These are phyloP conservation scores for Albula glossodonta DNA, from an alignment of 2,113 vertebrate species.

Conservation along the genomic window DNA sequence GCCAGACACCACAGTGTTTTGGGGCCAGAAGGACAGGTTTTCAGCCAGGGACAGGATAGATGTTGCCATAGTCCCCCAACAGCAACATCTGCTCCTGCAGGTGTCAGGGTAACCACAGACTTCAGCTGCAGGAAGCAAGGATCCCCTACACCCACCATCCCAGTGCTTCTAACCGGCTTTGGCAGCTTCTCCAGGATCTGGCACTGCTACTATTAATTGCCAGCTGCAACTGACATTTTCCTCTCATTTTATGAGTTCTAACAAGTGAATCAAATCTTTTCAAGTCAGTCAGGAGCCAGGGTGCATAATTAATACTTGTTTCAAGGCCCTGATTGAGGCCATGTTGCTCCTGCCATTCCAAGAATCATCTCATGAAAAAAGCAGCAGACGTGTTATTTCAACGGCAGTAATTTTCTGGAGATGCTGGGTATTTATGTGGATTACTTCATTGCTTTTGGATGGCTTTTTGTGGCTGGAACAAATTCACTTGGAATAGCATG, in stretches of 20 bases:
- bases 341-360: not conserved
- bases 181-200: not conserved
- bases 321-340: not conserved
- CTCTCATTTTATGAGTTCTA: not conserved
- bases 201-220: not conserved
- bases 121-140: not conserved
- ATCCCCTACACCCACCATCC: not conserved
- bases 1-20: not conserved
- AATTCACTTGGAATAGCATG: too few species aligned
- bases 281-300: slow-evolving; percentile 7
- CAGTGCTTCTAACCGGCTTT: not conserved
- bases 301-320: not conserved
- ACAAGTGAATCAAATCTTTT: not conserved
- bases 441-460: not conserved
- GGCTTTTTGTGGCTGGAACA: not conserved
- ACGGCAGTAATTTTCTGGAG: not conserved
- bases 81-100: slow-evolving; percentile 2
- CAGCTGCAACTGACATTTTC: not conserved
- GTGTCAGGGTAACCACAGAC: not conserved
- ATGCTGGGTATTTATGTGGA: not conserved
- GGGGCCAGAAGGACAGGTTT: not conserved
- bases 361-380: not conserved
- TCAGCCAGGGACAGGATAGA: not conserved
- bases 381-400: not conserved
- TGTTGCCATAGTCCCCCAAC: not conserved